Conservation (phyloP, 2,888 invertebrate genomes). For the Bugulina stolonifera region DNA sequence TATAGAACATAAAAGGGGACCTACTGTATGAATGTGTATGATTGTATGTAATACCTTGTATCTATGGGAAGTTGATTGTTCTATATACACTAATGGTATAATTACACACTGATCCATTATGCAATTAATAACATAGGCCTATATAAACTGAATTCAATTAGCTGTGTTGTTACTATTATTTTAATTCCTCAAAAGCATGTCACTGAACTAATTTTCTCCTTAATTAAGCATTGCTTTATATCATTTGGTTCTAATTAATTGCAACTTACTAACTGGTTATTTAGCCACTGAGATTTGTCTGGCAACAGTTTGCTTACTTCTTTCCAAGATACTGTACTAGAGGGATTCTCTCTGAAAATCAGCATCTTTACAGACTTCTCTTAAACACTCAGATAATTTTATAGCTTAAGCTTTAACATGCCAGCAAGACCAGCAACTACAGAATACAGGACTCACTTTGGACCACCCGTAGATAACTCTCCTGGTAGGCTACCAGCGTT, state of each 20-base stretch:
- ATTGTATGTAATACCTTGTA: too few relatives aligned
- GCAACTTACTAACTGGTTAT: background rate
- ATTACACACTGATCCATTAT: too few relatives aligned
- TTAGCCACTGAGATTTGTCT: background rate
- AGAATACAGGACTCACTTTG: constrained; percentile 17
- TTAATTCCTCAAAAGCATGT: background rate
- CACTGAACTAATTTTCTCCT: background rate
- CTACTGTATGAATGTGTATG: too few relatives aligned
- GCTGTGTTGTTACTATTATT: background rate
- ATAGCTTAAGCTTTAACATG: background rate
- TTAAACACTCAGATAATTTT: too few relatives aligned
- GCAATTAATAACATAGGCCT: too few relatives aligned
- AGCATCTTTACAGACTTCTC: too few relatives aligned
- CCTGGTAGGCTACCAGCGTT: constrained; percentile 6
- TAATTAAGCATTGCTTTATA: background rate
- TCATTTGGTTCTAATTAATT: background rate
- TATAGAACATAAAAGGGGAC: too few relatives aligned
- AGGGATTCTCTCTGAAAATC: too few relatives aligned
- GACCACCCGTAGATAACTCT: background rate
- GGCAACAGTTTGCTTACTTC: background rate
- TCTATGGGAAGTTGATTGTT: too few relatives aligned
- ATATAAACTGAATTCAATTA: too few relatives aligned
- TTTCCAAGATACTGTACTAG: too few relatives aligned
- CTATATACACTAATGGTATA: too few relatives aligned
- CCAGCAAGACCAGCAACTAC: background rate